Conservation (phyloP, 2,797 vertebrate species). For the Siniperca undulata region DNA sequence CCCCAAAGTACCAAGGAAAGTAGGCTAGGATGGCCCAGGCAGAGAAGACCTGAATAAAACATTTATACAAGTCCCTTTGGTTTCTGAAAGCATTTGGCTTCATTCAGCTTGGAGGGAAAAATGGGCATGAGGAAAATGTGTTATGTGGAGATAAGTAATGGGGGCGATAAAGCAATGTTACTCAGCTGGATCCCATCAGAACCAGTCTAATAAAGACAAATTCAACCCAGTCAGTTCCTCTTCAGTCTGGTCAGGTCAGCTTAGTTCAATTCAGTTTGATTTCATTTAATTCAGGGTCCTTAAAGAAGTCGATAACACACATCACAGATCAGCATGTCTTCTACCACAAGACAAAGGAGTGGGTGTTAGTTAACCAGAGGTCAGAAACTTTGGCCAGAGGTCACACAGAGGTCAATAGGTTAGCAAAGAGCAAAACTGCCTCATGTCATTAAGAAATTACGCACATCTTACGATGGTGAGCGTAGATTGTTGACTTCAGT, state of each 20-base stretch:
- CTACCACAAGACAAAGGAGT: not conserved
- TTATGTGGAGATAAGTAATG: not conserved
- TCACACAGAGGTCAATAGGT: conserved; percentile 23
- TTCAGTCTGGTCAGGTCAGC: conserved; percentile 18
- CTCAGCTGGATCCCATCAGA: not conserved
- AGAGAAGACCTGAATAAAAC: conserved; percentile 51
- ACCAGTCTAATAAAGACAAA: not conserved
- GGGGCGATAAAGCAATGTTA: not conserved
- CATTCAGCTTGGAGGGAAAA: not conserved
- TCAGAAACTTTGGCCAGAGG: conserved; percentile 11
- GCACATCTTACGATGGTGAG: not conserved
- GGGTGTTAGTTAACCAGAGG: not conserved
- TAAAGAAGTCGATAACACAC: not conserved
- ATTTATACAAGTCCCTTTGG: conserved; percentile 50
- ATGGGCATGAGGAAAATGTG: not conserved
- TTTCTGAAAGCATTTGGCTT: conserved; percentile 51
- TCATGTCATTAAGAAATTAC: not conserved
- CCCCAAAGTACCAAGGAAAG: conserved; percentile 54
- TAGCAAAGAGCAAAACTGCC: not conserved
- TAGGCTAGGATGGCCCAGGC: conserved; percentile 63
- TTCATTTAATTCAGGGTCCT: not conserved
- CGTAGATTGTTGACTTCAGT: not conserved
- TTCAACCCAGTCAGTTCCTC: not conserved
- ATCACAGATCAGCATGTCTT: conserved; percentile 8
- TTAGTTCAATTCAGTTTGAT: not conserved